These are phyloP conservation scores for Zingel zingel DNA, from an alignment of 2,113 vertebrate genomes.

Conservation along the genomic window DNA sequence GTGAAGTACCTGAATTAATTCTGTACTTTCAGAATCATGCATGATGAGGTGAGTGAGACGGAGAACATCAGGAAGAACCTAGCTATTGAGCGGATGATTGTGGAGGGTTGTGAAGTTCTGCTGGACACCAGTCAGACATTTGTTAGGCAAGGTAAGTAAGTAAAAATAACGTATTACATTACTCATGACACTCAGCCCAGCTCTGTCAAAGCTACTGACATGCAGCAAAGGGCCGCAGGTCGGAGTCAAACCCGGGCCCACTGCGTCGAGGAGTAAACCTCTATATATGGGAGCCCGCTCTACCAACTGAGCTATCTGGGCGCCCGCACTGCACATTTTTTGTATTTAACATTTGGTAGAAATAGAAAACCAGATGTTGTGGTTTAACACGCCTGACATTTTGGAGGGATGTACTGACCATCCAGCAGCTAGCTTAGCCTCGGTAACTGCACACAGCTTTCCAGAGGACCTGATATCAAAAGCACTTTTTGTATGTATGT, in stretches of 20 bases:
- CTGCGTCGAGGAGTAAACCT: no score
- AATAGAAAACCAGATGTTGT: not conserved
- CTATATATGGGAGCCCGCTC: no score
- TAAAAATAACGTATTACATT: not conserved
- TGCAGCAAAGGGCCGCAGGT: no score
- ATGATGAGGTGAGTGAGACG: slow-evolving; percentile 97
- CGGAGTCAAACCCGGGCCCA: no score
- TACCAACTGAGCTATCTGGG: no score
- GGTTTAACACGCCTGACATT: not conserved
- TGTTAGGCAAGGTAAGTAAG: slow-evolving; percentile 91
- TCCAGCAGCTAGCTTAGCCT: no score
- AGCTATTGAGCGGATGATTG: slow-evolving; percentile 97
- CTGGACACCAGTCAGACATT: slow-evolving; percentile 99
- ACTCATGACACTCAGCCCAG: not conserved
- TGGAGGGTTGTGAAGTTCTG: slow-evolving; percentile 96
- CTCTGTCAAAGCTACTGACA: not conserved
- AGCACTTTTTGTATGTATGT: not conserved
- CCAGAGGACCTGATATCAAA: not conserved
- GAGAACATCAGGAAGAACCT: slow-evolving; percentile 98
- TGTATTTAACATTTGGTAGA: not conserved
- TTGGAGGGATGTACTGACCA: not conserved
- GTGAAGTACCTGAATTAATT: not conserved
- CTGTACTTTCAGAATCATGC: slow-evolving; percentile 91
- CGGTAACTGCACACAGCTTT: not conserved
- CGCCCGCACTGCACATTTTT: not conserved